Evolutionary conservation across 2,888 invertebrate species (phyloP).

Genomic region (Drosophila tanythrix): DNA sequence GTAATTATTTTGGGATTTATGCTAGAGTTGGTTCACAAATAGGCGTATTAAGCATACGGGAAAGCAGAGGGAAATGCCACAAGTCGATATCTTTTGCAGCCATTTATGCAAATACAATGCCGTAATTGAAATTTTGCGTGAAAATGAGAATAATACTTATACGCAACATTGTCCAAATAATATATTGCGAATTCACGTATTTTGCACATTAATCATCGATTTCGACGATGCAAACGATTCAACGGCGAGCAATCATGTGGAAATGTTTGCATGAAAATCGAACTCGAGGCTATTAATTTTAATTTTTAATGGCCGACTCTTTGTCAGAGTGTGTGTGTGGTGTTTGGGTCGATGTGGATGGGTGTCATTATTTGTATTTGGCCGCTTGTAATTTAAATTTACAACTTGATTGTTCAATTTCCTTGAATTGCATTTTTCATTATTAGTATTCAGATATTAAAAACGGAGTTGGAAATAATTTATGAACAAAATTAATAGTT

Average conservation of each 20-base stretch:
- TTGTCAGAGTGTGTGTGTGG: background rate
- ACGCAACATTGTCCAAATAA: slow-evolving; percentile 25
- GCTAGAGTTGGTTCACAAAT: slow-evolving; percentile 18
- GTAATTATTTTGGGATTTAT: slow-evolving; percentile 55
- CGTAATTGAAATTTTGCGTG: background rate
- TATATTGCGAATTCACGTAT: slow-evolving; percentile 33
- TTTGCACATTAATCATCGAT: slow-evolving; percentile 65
- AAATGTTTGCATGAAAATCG: slow-evolving; percentile 61
- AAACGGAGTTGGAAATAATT: slow-evolving; percentile 1
- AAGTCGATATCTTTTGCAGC: background rate
- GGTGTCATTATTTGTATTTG: slow-evolving; percentile 2
- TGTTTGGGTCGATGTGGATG: slow-evolving; percentile 6
- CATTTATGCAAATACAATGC: slow-evolving; percentile 2
- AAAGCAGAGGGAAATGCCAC: background rate
- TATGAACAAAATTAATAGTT: background rate
- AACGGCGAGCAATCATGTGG: slow-evolving; percentile 58
- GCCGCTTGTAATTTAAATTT: slow-evolving; percentile 32
- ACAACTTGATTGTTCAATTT: slow-evolving; percentile 31
- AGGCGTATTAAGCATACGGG: slow-evolving; percentile 34
- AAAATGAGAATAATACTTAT: background rate
- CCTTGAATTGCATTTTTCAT: slow-evolving; percentile 3
- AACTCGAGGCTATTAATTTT: slow-evolving; percentile 65
- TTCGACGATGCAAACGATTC: slow-evolving; percentile 32
- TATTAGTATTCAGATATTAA: background rate
- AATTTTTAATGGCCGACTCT: slow-evolving; percentile 44